These are phyloP conservation scores for Anser brachyrhynchus DNA, from an alignment of 2,113 vertebrate genomes.

Conservation along the genomic window DNA sequence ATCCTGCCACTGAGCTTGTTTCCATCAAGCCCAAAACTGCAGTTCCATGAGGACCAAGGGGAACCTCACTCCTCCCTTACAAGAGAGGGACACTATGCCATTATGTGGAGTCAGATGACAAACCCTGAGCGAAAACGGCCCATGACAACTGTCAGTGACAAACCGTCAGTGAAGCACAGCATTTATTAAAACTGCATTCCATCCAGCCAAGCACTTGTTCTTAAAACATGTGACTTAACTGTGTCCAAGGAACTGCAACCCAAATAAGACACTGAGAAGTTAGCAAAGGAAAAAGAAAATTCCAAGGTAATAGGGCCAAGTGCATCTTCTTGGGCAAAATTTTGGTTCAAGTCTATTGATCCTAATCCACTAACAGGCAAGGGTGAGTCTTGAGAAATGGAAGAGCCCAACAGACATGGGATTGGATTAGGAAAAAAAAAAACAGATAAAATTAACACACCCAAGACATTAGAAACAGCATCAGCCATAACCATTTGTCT, in stretches of 20 bases:
- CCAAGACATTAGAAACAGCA: neutral
- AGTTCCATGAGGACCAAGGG: neutral
- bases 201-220: neutral
- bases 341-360: neutral
- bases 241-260: neutral
- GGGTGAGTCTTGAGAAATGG: neutral
- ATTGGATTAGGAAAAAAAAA: neutral
- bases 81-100: neutral
- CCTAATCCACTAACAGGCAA: neutral
- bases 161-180: neutral
- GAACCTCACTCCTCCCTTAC: neutral
- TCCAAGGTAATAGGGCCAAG: neutral
- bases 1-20: neutral
- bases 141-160: neutral
- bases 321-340: neutral
- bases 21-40: neutral
- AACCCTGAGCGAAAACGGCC: fast-evolving
- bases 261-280: fast-evolving
- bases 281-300: neutral
- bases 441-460: neutral
- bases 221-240: neutral
- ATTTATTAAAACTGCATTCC: neutral
- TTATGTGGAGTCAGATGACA: neutral
- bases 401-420: neutral
- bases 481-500: neutral